Evolutionary conservation across 1,140 invertebrate species (phyloP).

Genomic region (Idris sp.): DNA sequence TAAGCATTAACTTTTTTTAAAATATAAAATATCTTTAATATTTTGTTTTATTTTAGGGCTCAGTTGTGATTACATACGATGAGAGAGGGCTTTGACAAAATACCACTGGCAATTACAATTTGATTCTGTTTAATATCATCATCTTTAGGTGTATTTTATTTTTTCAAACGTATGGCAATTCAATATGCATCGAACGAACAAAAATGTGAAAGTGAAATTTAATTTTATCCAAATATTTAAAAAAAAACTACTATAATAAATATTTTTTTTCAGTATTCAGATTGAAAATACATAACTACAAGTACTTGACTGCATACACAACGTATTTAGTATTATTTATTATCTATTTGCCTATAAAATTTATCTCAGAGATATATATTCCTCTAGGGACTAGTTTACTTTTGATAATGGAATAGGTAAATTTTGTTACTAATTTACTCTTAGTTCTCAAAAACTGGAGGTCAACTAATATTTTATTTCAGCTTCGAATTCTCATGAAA

Average conservation of each 20-base stretch:
- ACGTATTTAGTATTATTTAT: slow-evolving; percentile 28
- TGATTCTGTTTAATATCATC: slow-evolving; percentile 80
- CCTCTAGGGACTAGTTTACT: slow-evolving; percentile 81
- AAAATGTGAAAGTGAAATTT: background rate
- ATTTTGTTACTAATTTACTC: too few relatives aligned
- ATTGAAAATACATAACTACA: slow-evolving; percentile 6
- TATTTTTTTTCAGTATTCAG: slow-evolving; percentile 20
- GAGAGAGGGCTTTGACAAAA: slow-evolving; percentile 79
- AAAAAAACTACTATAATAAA: slow-evolving; percentile 1
- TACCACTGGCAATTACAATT: slow-evolving; percentile 78
- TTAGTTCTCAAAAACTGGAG: too few relatives aligned
- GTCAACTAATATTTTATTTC: slow-evolving; percentile 55
- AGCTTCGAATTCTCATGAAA: slow-evolving; percentile 93
- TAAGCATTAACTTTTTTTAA: slow-evolving; percentile 81
- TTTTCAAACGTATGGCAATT: slow-evolving; percentile 81
- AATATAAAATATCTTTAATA: background rate
- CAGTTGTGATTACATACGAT: slow-evolving; percentile 33
- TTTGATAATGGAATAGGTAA: slow-evolving; percentile 82
- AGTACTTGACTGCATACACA: slow-evolving; percentile 40
- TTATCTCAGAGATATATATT: slow-evolving; percentile 78
- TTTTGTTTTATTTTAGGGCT: slow-evolving; percentile 6
- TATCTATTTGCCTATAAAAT: slow-evolving; percentile 79
- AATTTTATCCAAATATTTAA: background rate
- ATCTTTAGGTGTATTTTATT: slow-evolving; percentile 78
- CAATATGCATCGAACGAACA: too few relatives aligned